These are phyloP conservation scores for Hippoglossus stenolepis DNA, from an alignment of 2,113 vertebrate genomes.

Conservation along the genomic window DNA sequence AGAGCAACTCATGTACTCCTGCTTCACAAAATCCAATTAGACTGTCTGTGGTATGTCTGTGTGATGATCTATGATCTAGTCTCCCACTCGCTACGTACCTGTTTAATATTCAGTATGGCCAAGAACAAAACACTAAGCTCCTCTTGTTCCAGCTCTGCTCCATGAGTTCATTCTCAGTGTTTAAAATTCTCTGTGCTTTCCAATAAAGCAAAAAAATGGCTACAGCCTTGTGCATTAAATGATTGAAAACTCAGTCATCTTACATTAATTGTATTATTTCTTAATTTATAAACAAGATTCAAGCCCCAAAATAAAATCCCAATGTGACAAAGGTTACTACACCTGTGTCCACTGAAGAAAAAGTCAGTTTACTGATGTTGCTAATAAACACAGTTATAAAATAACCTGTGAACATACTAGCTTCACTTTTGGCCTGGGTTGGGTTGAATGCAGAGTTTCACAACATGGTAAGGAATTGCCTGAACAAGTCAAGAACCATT, in stretches of 20 bases:
- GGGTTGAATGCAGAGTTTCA: not conserved
- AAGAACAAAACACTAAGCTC: slow-evolving; percentile 28
- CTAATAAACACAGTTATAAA: not conserved
- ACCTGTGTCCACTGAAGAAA: not conserved
- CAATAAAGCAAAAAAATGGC: slow-evolving; percentile 15
- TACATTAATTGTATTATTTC: too few species aligned
- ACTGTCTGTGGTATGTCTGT: slow-evolving; percentile 40
- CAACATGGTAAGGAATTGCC: not conserved
- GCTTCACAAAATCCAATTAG: slow-evolving; percentile 61
- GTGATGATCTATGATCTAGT: slow-evolving; percentile 48
- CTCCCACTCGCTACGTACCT: slow-evolving; percentile 28
- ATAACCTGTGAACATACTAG: not conserved
- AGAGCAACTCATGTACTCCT: slow-evolving; percentile 33
- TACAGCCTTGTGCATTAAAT: not conserved
- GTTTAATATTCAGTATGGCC: slow-evolving; percentile 27
- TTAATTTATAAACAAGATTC: too few species aligned
- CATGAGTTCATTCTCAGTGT: slow-evolving; percentile 9
- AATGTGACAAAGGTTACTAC: not conserved
- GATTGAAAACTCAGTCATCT: not conserved
- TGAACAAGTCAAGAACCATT: not conserved
- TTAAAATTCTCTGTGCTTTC: slow-evolving; percentile 30
- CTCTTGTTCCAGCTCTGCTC: slow-evolving; percentile 7
- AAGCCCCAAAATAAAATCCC: not conserved
- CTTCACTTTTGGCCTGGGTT: not conserved
- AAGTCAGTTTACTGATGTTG: not conserved